Evolutionary conservation across 2,797 vertebrate genomes (phyloP).

Genomic region (Columba guinea): DNA sequence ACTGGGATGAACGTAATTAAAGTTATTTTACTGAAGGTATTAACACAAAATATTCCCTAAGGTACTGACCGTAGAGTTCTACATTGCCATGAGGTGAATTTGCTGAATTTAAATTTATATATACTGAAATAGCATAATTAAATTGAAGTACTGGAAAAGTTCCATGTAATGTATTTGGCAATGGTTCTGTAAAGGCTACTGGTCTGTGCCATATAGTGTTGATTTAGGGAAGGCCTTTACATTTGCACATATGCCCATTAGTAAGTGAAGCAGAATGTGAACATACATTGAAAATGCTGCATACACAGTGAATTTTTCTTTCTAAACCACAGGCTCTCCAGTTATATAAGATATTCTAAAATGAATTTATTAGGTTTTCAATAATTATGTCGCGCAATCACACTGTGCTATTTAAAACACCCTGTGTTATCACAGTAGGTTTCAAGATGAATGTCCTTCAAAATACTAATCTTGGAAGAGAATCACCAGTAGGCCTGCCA

Average conservation of each 20-base stretch:
- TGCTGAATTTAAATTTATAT: background rate
- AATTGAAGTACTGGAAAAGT: conserved; percentile 33
- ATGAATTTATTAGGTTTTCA: background rate
- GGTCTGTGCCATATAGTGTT: background rate
- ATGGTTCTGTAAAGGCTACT: background rate
- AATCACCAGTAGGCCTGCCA: background rate
- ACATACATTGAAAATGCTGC: background rate
- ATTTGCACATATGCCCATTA: background rate
- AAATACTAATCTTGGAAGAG: background rate
- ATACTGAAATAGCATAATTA: background rate
- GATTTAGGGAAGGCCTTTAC: background rate
- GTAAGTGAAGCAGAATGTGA: background rate
- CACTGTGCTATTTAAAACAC: background rate
- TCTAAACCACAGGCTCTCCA: background rate
- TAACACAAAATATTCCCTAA: conserved; percentile 42
- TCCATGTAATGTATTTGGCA: conserved; percentile 28
- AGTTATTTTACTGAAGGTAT: background rate
- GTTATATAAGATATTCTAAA: background rate
- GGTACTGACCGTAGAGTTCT: conserved; percentile 23
- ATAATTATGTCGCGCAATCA: background rate
- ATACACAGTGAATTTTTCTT: background rate
- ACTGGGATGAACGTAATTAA: conserved; percentile 16
- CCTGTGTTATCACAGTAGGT: background rate
- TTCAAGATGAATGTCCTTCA: background rate
- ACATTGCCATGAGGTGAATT: background rate